phyloP scores from a whole-genome alignment of 2,113 vertebrate species.

The Conger conger region DNA sequence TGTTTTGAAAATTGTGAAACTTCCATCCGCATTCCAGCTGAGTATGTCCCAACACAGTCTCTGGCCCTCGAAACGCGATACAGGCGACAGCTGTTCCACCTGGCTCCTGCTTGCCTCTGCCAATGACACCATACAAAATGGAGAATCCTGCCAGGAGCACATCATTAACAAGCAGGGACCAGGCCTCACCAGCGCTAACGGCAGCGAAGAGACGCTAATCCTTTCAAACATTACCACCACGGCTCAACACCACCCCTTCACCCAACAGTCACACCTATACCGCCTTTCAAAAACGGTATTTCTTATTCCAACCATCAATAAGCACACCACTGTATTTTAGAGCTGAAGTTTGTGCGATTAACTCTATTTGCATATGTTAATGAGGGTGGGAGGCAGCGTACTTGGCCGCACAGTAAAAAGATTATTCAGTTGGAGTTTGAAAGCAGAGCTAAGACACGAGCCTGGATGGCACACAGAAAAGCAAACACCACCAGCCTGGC shows the following conservation, averaged over 20 bases:
- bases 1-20: not conserved
- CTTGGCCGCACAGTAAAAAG: conserved; percentile 2
- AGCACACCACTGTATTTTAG: conserved; percentile 33
- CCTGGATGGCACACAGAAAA: not conserved
- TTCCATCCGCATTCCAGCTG: conserved; percentile 34
- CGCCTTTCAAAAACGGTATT: no score
- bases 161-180: conserved; percentile 61
- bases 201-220: conserved; percentile 44
- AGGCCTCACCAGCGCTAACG: conserved; percentile 53
- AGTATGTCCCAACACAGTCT: conserved; percentile 51
- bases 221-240: conserved; percentile 36
- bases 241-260: conserved; percentile 17
- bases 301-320: conserved; percentile 25
- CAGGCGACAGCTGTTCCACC: conserved; percentile 65
- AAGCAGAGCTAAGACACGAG: not conserved
- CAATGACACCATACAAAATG: conserved; percentile 61
- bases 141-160: conserved; percentile 68
- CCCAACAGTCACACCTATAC: not conserved
- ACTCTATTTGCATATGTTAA: conserved; percentile 36
- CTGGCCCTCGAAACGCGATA: conserved; percentile 59
- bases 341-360: conserved; percentile 42
- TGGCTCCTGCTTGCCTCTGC: conserved; percentile 54
- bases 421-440: conserved; percentile 6
- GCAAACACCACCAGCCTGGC: not conserved
- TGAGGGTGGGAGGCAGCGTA: not conserved